phyloP scores from a whole-genome alignment of 2,888 invertebrate species.

The Andrena hattorfiana region DNA sequence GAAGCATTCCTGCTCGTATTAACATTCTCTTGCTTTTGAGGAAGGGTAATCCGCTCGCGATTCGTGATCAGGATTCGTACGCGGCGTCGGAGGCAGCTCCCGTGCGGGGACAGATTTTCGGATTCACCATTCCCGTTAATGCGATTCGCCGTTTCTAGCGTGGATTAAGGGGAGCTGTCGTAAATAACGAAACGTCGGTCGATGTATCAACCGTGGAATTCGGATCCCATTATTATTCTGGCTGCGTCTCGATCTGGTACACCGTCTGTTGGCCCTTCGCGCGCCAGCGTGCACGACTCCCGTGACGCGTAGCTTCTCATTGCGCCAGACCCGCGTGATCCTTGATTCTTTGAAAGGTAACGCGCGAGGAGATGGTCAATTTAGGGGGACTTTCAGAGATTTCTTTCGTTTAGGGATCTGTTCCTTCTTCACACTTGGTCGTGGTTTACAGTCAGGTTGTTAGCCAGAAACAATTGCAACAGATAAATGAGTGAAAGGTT shows the following conservation, averaged over 20 bases:
- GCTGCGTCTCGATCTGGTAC: constrained; percentile 68
- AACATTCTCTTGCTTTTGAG: constrained; percentile 58
- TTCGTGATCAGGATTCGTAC: constrained; percentile 64
- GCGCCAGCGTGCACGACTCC: constrained; percentile 55
- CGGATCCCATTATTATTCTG: constrained; percentile 81
- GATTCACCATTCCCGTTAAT: constrained; percentile 64
- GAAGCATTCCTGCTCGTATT: constrained; percentile 55
- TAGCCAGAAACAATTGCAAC: no score
- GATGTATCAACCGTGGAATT: constrained; percentile 80
- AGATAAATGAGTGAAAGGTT: no score
- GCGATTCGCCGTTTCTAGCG: constrained; percentile 71
- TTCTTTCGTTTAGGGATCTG: neutral
- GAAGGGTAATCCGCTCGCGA: constrained; percentile 63
- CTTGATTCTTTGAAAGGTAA: neutral
- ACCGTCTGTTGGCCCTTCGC: constrained; percentile 60
- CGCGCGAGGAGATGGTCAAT: neutral
- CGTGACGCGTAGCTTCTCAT: constrained; percentile 58
- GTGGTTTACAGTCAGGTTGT: no score
- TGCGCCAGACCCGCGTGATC: constrained; percentile 47
- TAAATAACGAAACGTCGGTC: constrained; percentile 82
- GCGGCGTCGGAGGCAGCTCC: constrained; percentile 39
- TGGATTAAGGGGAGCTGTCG: constrained; percentile 77
- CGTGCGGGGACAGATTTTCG: constrained; percentile 59
- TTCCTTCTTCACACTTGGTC: neutral
- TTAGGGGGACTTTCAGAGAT: neutral